Evolutionary conservation across 2,113 vertebrate species (phyloP), one percentile per base, ranked within the genome.

Genomic region (Lates calcarifer): DNA sequence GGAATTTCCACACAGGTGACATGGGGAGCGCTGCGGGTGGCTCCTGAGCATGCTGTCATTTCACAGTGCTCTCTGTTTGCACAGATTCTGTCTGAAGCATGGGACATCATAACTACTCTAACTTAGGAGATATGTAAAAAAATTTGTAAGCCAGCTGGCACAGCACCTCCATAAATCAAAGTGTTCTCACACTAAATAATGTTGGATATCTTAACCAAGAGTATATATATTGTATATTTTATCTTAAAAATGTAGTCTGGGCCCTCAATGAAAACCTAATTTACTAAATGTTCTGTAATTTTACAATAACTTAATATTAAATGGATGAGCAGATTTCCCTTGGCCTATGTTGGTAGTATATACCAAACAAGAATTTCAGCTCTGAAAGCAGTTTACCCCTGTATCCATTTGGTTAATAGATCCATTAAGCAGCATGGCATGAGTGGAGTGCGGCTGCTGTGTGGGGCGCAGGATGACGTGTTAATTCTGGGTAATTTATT

Each of bases 401-500:
- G 72, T 63, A 89, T 89, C 88, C 90, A 92, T 94, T 94, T 94
- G 86, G 92, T 92, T 94, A 94, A 94, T 93, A 93, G 93, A 90
- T 92, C 92, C 90, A 94, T 94, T 94, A 93, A 89, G 88, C 82
- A 78, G 84, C 84, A 78, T 89, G 88, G 86, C 35, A 58, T 88
- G 83, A 91, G 89, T 74, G 72, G 75, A 89, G 85, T 73, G 87
- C 8, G 84, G 70, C 81, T 88, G 86, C 86, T 82, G 83, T 79
- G 81, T 77, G 62, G 67, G 84, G 89, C 80, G 49, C 76, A 83
- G 88, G 82, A 91, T 93, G 93, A 94, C 89, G 88, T 90, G 91
- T 94, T 95, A 92, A 94, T 94, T 94, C 90, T 87, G 87, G 76
- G 82, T 94, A 92, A 94, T 95, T 95, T 93, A 94, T 93, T 91